These are phyloP conservation scores for Bombus terrestris DNA, from an alignment of 1,140 invertebrate genomes.

Conservation along the genomic window DNA sequence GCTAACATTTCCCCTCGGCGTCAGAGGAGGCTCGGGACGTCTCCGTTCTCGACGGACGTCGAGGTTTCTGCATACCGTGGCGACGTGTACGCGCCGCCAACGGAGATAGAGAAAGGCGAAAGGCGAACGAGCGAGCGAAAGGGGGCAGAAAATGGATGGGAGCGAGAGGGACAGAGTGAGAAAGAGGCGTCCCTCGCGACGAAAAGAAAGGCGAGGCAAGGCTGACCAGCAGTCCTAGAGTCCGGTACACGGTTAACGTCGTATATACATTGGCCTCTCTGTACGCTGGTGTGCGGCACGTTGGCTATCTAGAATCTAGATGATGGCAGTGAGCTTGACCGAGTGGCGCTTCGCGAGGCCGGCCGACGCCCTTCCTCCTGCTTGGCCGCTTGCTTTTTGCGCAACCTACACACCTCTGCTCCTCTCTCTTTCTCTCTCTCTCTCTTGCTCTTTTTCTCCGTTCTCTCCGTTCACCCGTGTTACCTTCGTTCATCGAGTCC, in stretches of 20 bases:
- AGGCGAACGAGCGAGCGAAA: background rate
- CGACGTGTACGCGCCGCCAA: slow-evolving; percentile 41
- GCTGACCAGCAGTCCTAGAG: slow-evolving; percentile 61
- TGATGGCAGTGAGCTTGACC: slow-evolving; percentile 79
- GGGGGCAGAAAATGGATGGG: background rate
- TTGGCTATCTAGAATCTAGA: slow-evolving; percentile 70
- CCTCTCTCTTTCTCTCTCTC: background rate
- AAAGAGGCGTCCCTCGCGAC: slow-evolving; percentile 28
- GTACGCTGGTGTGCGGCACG: slow-evolving; percentile 10
- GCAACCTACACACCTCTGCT: slow-evolving; percentile 56
- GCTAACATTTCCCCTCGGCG: slow-evolving; percentile 35
- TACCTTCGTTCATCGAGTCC: slow-evolving; percentile 37
- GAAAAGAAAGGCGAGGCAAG: slow-evolving; percentile 53
- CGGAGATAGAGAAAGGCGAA: background rate
- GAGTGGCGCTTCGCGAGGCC: slow-evolving; percentile 79
- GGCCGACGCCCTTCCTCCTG: slow-evolving; percentile 75
- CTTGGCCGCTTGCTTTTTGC: slow-evolving; percentile 60
- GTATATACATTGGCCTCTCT: background rate
- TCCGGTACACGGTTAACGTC: slow-evolving; percentile 17
- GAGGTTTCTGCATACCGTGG: slow-evolving; percentile 53
- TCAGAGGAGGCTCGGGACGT: slow-evolving; percentile 11
- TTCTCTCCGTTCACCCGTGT: background rate
- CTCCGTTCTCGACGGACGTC: slow-evolving; percentile 26
- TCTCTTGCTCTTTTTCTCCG: background rate
- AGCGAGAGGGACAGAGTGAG: background rate